Conservation (phyloP, 2,113 vertebrate genomes). For the Dicaeum eximium region DNA sequence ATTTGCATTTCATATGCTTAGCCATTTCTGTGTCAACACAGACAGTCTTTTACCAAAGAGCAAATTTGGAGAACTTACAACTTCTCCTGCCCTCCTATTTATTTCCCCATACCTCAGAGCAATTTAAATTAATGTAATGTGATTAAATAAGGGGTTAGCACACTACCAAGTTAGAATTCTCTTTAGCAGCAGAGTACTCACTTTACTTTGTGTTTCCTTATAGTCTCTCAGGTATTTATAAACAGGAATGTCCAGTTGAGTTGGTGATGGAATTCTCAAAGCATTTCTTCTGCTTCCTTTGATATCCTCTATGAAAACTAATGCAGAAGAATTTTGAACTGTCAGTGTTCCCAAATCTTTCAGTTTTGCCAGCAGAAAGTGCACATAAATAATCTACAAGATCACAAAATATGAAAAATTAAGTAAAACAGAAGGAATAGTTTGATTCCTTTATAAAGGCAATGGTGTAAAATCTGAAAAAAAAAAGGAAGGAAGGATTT, state of each 20-base stretch:
- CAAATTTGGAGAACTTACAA: neutral
- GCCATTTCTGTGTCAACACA: neutral
- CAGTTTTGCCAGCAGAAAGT: neutral
- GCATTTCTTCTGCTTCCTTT: neutral
- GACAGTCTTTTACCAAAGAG: neutral
- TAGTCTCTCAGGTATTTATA: neutral
- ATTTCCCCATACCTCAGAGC: neutral
- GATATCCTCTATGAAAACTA: neutral
- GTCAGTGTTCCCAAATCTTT: neutral
- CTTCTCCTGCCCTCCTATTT: neutral
- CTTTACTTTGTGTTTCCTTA: neutral
- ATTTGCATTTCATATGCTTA: neutral
- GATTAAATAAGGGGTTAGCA: neutral
- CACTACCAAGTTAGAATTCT: neutral
- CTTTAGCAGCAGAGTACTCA: neutral
- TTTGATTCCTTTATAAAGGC: neutral
- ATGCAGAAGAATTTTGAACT: neutral
- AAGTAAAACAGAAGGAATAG: neutral
- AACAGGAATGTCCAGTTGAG: neutral
- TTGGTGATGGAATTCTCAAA: neutral
- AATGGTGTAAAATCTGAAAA: neutral
- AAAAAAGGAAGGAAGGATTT: neutral
- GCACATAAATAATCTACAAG: neutral
- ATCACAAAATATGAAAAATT: neutral
- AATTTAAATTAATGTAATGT: neutral